Percentiles rank a stretch among this genome's conserved stretches.
These are phyloP conservation scores for Scolanthus callimorphus DNA, from an alignment of 92 coral and sea anemone genomes.

Conservation along the genomic window DNA sequence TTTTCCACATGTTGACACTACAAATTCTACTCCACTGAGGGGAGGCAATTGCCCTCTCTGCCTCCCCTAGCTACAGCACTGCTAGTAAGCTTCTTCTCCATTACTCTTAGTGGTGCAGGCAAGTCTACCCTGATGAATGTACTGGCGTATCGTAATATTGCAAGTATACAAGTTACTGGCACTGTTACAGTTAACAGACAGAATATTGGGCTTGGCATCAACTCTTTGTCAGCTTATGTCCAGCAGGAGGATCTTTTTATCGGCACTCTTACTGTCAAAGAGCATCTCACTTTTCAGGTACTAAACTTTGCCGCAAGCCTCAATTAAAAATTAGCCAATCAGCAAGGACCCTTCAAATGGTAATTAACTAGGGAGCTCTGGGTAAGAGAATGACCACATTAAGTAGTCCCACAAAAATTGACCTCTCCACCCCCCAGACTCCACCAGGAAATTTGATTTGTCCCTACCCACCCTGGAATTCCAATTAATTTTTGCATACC, in stretches of 20 bases:
- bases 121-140: slow-evolving; percentile 91
- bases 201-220: slow-evolving; percentile 61
- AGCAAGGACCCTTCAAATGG: too few species aligned
- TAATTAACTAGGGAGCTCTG: too few species aligned
- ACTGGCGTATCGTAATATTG: slow-evolving; percentile 86
- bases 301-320: too few species aligned
- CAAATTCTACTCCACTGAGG: neutral
- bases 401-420: too few species aligned
- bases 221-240: slow-evolving; percentile 84
- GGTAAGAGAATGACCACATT: too few species aligned
- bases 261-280: slow-evolving; percentile 92
- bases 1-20: too few species aligned
- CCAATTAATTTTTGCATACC: too few species aligned
- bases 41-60: neutral
- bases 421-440: too few species aligned
- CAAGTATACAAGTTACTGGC: slow-evolving; percentile 74
- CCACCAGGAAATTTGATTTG: too few species aligned
- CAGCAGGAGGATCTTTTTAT: slow-evolving; percentile 95
- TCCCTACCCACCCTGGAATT: too few species aligned
- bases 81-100: neutral
- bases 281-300: slow-evolving; percentile 90
- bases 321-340: too few species aligned
- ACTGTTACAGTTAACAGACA: slow-evolving; percentile 57
- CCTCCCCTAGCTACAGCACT: neutral
- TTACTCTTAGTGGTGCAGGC: slow-evolving; percentile 78